Base-by-base conservation (phyloP, 2,113 vertebrate genomes). In the Muscicapa adusta region DNA sequence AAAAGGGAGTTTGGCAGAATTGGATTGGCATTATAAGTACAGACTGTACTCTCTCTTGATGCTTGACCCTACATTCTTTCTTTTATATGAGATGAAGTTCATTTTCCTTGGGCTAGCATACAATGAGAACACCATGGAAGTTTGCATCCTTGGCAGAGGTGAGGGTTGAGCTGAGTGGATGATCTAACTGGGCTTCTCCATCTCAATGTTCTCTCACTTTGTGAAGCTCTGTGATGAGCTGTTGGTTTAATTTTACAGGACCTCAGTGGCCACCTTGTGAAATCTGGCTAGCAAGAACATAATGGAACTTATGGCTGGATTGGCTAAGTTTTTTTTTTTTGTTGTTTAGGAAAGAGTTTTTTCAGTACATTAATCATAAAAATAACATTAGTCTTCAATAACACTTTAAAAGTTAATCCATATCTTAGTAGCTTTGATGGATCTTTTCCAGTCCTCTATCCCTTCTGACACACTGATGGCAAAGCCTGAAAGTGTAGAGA, bases 121-220 rank as follows among this genome's bases (percentile, higher is more conserved):
- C 95, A 94, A 93, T 93, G 94, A 97, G 95, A 97, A 95, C 94
- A 95, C 92, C 91, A 29, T 68, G 91, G 73, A 95, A 87, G 80
- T 79, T 40, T 95, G 75, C 95, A 80, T 84, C 28, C 4, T 70
- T 91, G 85, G 93, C 94, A 95, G 85, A 92, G 87, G 88, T 83
- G 65, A 88, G 92, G 81, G 85, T 89, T 83, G 91, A 80, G 80
- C 80, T 94, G 91, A 94, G 85, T 50, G 62, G 70, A 90, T 96
- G 85, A 97, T 74, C 94, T 97, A 93, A 97, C 50, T 88, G 94
- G 75, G 29, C 83, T 96, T 92, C 96, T 97, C 94, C 85, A 38
- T 77, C 74, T 85, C 1, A 0, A 82, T 68, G 54, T 87, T 91
- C 81, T 89, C 0, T 0, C 54, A 70, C 0, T 0, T 38, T 88